A percentile compares a stretch with the other conserved stretches of the same genome.
Evolutionary conservation across 1,140 invertebrate species (phyloP).

Genomic region (Lethocerus indicus): DNA sequence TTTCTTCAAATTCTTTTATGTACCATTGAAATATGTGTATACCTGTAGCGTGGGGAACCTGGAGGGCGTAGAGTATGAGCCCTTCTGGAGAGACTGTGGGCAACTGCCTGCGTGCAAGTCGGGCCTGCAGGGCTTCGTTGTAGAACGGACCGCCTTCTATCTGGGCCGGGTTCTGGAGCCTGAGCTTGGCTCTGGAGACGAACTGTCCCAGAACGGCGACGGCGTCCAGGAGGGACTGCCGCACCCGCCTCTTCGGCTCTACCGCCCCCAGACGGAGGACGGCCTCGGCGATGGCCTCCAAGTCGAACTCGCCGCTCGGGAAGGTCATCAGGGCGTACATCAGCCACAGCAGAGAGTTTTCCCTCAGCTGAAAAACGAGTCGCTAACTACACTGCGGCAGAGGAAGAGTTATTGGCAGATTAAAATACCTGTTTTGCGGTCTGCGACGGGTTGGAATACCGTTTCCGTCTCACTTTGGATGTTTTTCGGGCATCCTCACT

Average conservation of each 20-base stretch:
- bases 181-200: conserved; percentile 23
- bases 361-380: conserved; percentile 34
- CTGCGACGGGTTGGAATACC: too few relatives aligned
- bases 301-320: conserved; percentile 63
- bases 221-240: conserved; percentile 64
- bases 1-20: too few relatives aligned
- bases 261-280: conserved; percentile 20
- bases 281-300: conserved; percentile 34
- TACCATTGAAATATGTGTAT: too few relatives aligned
- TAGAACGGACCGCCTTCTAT: conserved; percentile 11
- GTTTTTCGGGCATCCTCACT: too few relatives aligned
- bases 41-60: conserved; percentile 26
- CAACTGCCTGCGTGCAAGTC: conserved; percentile 43
- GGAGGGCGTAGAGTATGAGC: conserved; percentile 43
- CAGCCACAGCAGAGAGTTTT: conserved; percentile 58
- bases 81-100: conserved; percentile 45
- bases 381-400: not conserved
- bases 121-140: conserved; percentile 21
- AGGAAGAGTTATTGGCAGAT: not conserved
- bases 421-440: too few relatives aligned
- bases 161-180: not conserved
- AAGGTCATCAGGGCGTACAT: conserved; percentile 60
- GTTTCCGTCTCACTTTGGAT: too few relatives aligned
- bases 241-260: conserved; percentile 35
- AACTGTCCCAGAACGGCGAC: conserved; percentile 60